phyloP scores from a whole-genome alignment of 2,113 vertebrate genomes.

The Spilogale gracilis region DNA sequence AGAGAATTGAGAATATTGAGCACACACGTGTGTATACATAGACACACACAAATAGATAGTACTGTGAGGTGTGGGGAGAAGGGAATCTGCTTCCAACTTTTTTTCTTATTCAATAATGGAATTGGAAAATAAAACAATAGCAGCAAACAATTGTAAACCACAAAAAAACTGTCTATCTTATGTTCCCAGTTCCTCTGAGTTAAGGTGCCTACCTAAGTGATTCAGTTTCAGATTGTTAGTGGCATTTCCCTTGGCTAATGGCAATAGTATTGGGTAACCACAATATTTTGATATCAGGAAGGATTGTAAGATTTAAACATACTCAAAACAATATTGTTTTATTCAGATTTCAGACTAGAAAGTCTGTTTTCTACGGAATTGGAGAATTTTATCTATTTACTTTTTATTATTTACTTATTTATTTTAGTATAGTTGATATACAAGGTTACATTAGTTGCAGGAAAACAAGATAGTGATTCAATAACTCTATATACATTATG shows the following conservation, averaged over 20 bases:
- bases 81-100: neutral
- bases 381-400: neutral
- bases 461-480: neutral
- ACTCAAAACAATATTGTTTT: neutral
- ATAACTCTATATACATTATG: neutral
- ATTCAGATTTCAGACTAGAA: neutral
- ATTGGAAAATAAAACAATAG: slow-evolving; percentile 10
- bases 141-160: neutral
- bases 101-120: neutral
- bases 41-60: neutral
- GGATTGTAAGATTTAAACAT: neutral
- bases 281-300: neutral
- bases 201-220: neutral
- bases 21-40: no score
- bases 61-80: neutral
- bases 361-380: neutral
- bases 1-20: neutral
- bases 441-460: neutral
- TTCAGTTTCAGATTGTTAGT: neutral
- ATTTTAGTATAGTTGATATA: neutral
- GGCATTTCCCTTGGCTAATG: neutral
- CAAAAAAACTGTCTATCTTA: neutral
- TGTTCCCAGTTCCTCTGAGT: neutral
- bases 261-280: neutral
- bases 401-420: neutral